A percentile compares a stretch with the other conserved stretches of the same genome.
These are phyloP conservation scores for Todus mexicanus DNA, from an alignment of 2,797 vertebrate species.

Conservation along the genomic window DNA sequence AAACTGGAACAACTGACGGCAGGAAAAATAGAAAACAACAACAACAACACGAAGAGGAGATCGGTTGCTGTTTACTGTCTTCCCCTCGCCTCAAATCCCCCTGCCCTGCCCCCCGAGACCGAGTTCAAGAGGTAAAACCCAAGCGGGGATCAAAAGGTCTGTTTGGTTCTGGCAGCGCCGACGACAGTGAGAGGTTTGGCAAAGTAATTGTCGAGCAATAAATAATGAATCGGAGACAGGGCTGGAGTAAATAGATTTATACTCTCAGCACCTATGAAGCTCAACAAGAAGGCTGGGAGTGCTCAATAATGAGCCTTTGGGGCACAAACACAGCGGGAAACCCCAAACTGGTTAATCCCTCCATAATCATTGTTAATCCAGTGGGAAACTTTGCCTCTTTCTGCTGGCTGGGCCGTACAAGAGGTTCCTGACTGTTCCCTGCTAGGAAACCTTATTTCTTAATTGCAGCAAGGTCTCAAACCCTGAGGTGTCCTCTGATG, in stretches of 20 bases:
- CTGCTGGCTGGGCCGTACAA: neutral
- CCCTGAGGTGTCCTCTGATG: fast-evolving
- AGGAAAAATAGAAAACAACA: neutral
- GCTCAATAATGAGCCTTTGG: neutral
- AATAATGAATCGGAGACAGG: neutral
- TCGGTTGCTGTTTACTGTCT: neutral
- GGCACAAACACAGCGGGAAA: neutral
- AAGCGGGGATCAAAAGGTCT: neutral
- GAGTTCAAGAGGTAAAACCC: neutral
- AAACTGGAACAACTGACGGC: neutral
- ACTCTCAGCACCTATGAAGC: neutral
- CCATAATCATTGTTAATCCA: neutral
- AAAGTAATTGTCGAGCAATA: neutral
- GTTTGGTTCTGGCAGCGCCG: neutral
- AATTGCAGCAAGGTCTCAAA: neutral
- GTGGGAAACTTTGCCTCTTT: neutral
- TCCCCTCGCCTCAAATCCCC: neutral
- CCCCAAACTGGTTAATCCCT: neutral
- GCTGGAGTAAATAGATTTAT: neutral
- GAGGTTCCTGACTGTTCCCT: neutral
- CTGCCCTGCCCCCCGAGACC: neutral
- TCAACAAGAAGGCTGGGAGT: neutral
- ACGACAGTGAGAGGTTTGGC: neutral
- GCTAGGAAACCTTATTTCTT: neutral
- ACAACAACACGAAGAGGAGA: neutral